Conservation (phyloP, 2,888 invertebrate genomes). For the Euspilapteryx auroguttella region DNA sequence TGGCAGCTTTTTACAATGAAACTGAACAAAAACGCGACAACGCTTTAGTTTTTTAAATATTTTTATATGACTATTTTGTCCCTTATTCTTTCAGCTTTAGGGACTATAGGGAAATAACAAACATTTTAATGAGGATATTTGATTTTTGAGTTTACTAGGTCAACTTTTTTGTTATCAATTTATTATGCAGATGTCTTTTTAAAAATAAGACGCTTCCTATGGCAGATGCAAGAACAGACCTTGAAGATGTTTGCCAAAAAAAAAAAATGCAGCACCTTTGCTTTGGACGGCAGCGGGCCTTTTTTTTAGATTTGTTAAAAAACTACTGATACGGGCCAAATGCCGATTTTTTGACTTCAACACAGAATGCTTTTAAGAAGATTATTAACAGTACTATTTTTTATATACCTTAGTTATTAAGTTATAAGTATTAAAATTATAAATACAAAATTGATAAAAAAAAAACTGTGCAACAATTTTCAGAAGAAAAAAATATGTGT, state of each 20-base stretch:
- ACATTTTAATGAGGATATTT: too few relatives aligned
- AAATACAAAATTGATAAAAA: too few relatives aligned
- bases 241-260: constrained; percentile 38
- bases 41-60: too few relatives aligned
- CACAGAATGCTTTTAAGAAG: too few relatives aligned
- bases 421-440: too few relatives aligned
- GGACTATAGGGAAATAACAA: too few relatives aligned
- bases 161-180: constrained; percentile 53
- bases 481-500: too few relatives aligned
- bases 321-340: constrained; percentile 2
- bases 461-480: too few relatives aligned
- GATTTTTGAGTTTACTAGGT: constrained; percentile 47
- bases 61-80: too few relatives aligned
- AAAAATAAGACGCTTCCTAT: constrained; percentile 33
- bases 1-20: constrained; percentile 39
- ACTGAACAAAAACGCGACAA: too few relatives aligned
- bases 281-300: constrained; percentile 20
- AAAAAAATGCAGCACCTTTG: constrained; percentile 43
- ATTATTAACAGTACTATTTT: neutral
- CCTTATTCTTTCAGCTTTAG: too few relatives aligned
- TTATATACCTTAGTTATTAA: neutral
- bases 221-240: constrained; percentile 46
- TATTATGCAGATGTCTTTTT: constrained; percentile 54
- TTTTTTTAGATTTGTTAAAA: constrained; percentile 14
- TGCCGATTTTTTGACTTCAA: too few relatives aligned